Evolutionary conservation across 2,797 vertebrate species (phyloP), one percentile per base, ranked within the genome.

Genomic region (Manis javanica): DNA sequence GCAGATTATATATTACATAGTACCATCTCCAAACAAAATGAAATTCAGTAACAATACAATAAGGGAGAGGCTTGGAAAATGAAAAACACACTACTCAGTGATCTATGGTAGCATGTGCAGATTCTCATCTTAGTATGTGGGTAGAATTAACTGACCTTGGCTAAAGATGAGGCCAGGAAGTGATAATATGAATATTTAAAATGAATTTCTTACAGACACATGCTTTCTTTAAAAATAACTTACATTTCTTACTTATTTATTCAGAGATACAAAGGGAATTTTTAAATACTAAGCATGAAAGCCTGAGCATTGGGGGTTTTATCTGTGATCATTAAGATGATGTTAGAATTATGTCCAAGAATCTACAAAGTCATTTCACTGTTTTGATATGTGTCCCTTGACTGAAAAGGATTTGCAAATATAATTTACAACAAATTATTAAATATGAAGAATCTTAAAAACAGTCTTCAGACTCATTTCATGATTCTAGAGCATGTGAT

Each of bases 231-330:
- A 64, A 82, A 46, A 90, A 83, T 89, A 92, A 59, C 16, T 69
- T 87, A 31, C 19, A 15, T 59, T 92, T 79, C 69, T 89, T 71
- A 53, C 57, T 89, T 92, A 89, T 83, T 88, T 64, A 86, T n/a
- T n/a, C n/a, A n/a, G 66, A 74, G 29, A 78, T 11, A 64, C 34
- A 92, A 87, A 59, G 16, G 12, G 14, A 34, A 18, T 8, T 46
- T 83, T 90, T 75, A 83, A 79, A 77, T 39, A 34, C 23, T 16
- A 87, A 68, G 15, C 10, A 46, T 18, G 75, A 95, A 93, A 95
- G 1, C 2, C 29, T 16, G 49, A 75, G 10, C 29, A 3, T 59
- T 81, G 14, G 89, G 37, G 18, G 14, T 31, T 87, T 81, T 69
- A 34, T 79, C 37, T 81, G 5, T 83, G 34, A 91, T 34, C 75